These are phyloP conservation scores for Oscheius sp. DNA, from an alignment of 2,888 invertebrate species.

Conservation along the genomic window DNA sequence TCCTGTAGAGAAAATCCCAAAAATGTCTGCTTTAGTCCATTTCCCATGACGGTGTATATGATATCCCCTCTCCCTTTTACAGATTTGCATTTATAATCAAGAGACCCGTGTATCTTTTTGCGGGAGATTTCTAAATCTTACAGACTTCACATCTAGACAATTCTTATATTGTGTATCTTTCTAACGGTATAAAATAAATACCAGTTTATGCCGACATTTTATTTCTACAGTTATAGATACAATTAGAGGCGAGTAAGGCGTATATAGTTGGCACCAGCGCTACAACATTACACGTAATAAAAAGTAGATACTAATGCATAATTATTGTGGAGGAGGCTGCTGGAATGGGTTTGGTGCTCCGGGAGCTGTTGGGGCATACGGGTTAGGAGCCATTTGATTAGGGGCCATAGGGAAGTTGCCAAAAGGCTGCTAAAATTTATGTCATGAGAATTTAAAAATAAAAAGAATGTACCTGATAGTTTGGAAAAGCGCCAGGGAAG, in stretches of 20 bases:
- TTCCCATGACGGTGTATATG: too few species aligned
- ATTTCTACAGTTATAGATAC: neutral
- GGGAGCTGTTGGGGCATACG: slow-evolving; percentile 1
- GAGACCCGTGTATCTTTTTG: neutral
- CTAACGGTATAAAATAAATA: too few species aligned
- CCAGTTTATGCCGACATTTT: too few species aligned
- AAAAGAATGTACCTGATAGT: slow-evolving; percentile 17
- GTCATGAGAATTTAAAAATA: neutral
- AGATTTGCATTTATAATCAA: too few species aligned
- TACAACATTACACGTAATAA: slow-evolving; percentile 5
- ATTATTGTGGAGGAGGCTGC: slow-evolving; percentile 5
- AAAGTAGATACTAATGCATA: neutral
- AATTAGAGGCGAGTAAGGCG: neutral
- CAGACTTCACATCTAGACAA: neutral
- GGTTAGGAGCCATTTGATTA: slow-evolving; percentile 14
- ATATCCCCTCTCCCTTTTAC: neutral
- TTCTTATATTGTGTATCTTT: too few species aligned
- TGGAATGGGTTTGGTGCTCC: neutral
- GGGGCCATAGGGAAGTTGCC: slow-evolving; percentile 17
- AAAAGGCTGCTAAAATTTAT: slow-evolving; percentile 11
- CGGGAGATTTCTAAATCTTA: neutral
- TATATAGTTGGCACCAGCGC: neutral
- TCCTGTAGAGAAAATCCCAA: too few species aligned
- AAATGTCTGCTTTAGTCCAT: too few species aligned
- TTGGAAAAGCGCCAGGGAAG: slow-evolving; percentile 52